Base-by-base conservation (phyloP, 2,113 vertebrate species). In the Calidris pygmaea region DNA sequence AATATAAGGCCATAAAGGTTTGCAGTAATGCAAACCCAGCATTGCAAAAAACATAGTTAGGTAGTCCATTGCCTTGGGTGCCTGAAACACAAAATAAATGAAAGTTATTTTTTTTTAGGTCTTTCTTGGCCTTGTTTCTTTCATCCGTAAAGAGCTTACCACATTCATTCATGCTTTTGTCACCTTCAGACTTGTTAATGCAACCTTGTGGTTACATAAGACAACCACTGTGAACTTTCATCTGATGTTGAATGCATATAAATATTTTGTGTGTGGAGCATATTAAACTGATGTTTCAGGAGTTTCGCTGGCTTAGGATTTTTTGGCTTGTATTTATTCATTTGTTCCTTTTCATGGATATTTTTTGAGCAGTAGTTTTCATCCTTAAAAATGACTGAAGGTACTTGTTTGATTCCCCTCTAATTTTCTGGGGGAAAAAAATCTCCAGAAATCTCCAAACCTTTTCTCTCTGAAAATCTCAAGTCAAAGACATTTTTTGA, bases 131-230 rank as follows among this genome's bases (percentile, higher is more conserved):
- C 73, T 85, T 85, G 22, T 68, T 90, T 72, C 48, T 89, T 77
- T 89, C 52, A 60, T 60, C 65, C 65, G 41, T 93, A 78, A 93
- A 89, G 37, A 88, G 17, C 35, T 94, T 77, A 93, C 13, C 35
- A 60, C 34, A 34, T 52, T 90, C 79, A 81, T 91, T 89, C 86
- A 79, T 76, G 74, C 77, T 92, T 94, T 92, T 96, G 56, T 90
- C 92, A 94, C 92, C 93, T 92, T 92, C 83, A 93, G 76, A 71
- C 35, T 93, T 94, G 79, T 78, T 94, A 94, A 85, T 93, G 79
- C 52, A 92, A 65, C 68, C 75, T 81, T 85, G 76, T 48, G 48
- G 60, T 92, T 95, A 72, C 13, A 3, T 67, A 80, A 83, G 72
- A 87, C 19, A 73, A 74, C 41, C 56, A 41, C 73, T 92, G 80